phyloP scores from a whole-genome alignment of 2,888 invertebrate genomes.

The Apotomis betuletana region DNA sequence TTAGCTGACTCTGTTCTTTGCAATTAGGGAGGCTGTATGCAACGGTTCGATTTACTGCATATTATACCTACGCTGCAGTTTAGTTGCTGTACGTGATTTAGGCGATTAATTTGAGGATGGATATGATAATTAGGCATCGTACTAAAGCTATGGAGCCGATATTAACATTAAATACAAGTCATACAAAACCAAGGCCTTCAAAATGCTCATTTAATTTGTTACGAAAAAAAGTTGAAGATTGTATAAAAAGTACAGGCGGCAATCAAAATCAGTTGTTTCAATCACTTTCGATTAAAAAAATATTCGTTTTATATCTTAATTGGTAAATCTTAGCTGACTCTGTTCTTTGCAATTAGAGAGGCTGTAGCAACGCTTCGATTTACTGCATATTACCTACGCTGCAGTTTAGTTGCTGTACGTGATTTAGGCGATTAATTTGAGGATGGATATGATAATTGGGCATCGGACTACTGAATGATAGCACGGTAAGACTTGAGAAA shows the following conservation, averaged over 20 bases:
- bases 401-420: slow-evolving; percentile 20
- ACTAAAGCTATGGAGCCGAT: no score
- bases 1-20: slow-evolving; percentile 79
- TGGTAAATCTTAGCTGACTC: slow-evolving; percentile 80
- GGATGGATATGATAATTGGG: not conserved
- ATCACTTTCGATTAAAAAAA: no score
- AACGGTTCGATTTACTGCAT: slow-evolving; percentile 64
- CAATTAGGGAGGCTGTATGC: slow-evolving; percentile 72
- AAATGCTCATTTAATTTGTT: no score
- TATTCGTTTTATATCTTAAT: slow-evolving; percentile 58
- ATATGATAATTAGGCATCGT: no score
- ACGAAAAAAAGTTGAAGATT: no score
- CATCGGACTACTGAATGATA: no score
- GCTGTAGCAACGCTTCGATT: slow-evolving; percentile 64
- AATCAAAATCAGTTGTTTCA: no score
- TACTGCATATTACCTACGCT: slow-evolving; percentile 57
- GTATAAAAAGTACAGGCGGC: no score
- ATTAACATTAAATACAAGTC: no score
- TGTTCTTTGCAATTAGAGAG: slow-evolving; percentile 76
- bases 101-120: slow-evolving; percentile 5
- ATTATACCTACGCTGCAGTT: slow-evolving; percentile 46
- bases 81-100: slow-evolving; percentile 11
- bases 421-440: slow-evolving; percentile 1
- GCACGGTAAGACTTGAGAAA: no score
- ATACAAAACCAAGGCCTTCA: no score